Conservation (phyloP, 2,797 vertebrate genomes). For the Molossus molossus region DNA sequence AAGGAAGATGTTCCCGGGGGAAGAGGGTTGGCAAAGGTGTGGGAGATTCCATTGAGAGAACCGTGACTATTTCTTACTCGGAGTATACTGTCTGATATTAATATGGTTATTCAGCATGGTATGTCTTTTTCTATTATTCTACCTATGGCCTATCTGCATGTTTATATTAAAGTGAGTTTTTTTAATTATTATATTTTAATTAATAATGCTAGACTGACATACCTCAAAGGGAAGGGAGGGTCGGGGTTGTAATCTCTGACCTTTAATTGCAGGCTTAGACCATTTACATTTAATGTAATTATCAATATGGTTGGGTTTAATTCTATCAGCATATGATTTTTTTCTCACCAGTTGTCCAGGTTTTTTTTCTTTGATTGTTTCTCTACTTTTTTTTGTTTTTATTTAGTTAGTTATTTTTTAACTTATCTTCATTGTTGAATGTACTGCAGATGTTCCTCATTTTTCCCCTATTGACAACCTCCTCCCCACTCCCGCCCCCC, state of each 20-base stretch:
- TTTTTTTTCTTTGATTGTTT: neutral
- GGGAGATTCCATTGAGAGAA: no score
- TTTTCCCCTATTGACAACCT: no score
- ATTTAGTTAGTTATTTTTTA: no score
- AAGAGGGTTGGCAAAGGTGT: no score
- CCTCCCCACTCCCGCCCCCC: no score
- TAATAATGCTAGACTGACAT: no score
- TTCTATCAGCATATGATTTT: neutral
- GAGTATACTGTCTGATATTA: neutral
- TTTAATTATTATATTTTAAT: neutral
- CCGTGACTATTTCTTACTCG: neutral
- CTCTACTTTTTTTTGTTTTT: neutral
- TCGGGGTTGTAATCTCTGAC: neutral
- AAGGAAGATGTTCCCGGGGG: no score
- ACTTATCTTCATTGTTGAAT: no score
- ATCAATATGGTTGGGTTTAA: neutral
- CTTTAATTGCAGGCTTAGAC: neutral
- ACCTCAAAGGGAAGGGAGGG: no score
- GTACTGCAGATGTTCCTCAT: no score
- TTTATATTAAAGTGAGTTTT: neutral
- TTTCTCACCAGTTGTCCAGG: neutral
- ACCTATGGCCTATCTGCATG: neutral
- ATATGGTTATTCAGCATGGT: neutral
- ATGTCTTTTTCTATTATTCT: neutral
- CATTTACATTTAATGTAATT: neutral